Conservation (phyloP, 53 echinoderm and acorn worm genomes). For the Patiria pectinifera region DNA sequence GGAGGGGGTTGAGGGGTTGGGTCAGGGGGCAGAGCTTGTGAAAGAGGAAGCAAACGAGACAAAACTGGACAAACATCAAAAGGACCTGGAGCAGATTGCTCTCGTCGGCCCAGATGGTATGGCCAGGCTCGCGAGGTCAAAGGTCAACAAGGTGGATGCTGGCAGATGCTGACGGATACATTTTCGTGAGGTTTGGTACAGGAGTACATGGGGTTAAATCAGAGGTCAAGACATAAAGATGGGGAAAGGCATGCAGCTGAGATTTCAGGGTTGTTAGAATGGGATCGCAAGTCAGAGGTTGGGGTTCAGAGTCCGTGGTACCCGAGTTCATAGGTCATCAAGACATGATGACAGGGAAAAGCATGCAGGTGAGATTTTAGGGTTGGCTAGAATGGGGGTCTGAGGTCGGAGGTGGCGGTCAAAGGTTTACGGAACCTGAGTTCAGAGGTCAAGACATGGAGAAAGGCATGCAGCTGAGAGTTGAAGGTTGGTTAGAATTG, state of each 20-base stretch:
- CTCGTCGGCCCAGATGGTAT: constrained; percentile 20
- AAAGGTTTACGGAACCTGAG: not conserved
- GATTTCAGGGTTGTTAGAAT: too few relatives aligned
- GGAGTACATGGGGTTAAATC: not conserved
- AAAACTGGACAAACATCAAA: not conserved
- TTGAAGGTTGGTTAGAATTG: not conserved
- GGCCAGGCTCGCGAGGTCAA: not conserved
- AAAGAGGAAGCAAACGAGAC: not conserved
- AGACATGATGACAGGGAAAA: too few relatives aligned
- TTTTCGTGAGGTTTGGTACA: not conserved
- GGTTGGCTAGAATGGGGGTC: not conserved
- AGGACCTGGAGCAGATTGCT: constrained; percentile 20
- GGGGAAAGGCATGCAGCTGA: too few relatives aligned
- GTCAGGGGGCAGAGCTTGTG: not conserved
- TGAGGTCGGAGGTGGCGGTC: not conserved
- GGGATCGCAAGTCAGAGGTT: too few relatives aligned
- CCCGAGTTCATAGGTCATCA: too few relatives aligned
- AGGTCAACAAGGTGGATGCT: not conserved
- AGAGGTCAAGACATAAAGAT: too few relatives aligned
- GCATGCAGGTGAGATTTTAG: too few relatives aligned
- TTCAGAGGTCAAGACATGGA: too few relatives aligned
- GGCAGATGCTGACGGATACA: constrained; percentile 18
- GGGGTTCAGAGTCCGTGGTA: too few relatives aligned
- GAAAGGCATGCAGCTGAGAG: not conserved
- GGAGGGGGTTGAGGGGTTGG: not conserved